Percentiles rank a stretch among this genome's conserved stretches.
phyloP scores from a whole-genome alignment of 2,113 vertebrate species.

The Onychorhynchus coronatus region DNA sequence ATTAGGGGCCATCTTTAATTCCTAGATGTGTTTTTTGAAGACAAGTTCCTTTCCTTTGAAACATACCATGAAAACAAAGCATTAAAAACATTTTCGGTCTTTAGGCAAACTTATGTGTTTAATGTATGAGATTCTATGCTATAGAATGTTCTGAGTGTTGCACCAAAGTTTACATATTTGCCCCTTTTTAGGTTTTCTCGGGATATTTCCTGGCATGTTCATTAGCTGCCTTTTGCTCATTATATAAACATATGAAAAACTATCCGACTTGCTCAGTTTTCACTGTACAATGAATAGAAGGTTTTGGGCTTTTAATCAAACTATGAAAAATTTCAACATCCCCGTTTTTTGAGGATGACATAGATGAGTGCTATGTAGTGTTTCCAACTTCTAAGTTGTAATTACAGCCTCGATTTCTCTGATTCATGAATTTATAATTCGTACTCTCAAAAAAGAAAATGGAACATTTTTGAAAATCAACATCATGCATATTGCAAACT shows the following conservation, averaged over 20 bases:
- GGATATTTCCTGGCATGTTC: neutral
- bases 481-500: slow-evolving; percentile 16
- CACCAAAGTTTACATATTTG: neutral
- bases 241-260: neutral
- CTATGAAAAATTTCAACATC: neutral
- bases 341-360: neutral
- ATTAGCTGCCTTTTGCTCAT: slow-evolving; percentile 21
- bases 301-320: slow-evolving; percentile 32
- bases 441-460: slow-evolving; percentile 32
- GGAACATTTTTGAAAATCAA: slow-evolving; percentile 32
- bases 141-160: neutral
- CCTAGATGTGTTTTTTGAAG: slow-evolving; percentile 26
- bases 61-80: neutral
- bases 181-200: neutral
- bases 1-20: slow-evolving; percentile 36
- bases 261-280: neutral
- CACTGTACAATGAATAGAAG: neutral
- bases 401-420: neutral
- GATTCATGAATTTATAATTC: slow-evolving; percentile 38
- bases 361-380: neutral
- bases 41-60: slow-evolving; percentile 24
- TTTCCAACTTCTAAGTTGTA: neutral
- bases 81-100: neutral
- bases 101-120: neutral
- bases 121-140: neutral